Evolutionary conservation across 1,140 invertebrate genomes (phyloP).

Genomic region (Drosophila ironensis): DNA sequence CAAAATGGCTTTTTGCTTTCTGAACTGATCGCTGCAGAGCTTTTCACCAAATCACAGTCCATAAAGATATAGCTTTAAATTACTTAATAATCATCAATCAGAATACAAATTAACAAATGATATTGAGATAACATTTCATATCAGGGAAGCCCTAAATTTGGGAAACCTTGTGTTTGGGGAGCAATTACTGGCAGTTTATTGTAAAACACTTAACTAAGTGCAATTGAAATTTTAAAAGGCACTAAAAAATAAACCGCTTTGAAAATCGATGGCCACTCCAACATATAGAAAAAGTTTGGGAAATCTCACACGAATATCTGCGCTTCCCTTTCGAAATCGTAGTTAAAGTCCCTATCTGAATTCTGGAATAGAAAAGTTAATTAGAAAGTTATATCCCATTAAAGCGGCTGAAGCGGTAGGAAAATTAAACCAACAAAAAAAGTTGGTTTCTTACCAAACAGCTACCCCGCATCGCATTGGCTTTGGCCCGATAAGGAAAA

Average conservation of each 20-base stretch:
- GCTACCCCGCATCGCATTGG: background rate
- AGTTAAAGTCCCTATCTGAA: conserved; percentile 71
- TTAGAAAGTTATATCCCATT: background rate
- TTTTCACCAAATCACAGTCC: background rate
- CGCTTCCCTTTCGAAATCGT: conserved; percentile 2
- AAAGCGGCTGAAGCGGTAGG: too few relatives aligned
- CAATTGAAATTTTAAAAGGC: background rate
- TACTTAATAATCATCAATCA: background rate
- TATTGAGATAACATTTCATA: background rate
- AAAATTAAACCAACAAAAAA: background rate
- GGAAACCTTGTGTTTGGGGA: background rate
- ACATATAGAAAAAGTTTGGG: conserved; percentile 20
- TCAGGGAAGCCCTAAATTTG: background rate
- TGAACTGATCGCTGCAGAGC: background rate
- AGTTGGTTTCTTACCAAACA: background rate
- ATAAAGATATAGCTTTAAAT: background rate
- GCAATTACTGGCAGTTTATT: conserved; percentile 12
- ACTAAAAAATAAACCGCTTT: conserved; percentile 30
- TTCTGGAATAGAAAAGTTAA: conserved; percentile 72
- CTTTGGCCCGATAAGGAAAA: background rate
- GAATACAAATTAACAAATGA: background rate
- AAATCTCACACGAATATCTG: conserved; percentile 10
- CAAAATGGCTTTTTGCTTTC: conserved; percentile 3
- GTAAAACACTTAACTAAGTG: background rate
- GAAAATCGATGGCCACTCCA: conserved; percentile 35